Evolutionary conservation across 2,888 invertebrate genomes (phyloP).

Genomic region (Zhuqinia jingwanae): DNA sequence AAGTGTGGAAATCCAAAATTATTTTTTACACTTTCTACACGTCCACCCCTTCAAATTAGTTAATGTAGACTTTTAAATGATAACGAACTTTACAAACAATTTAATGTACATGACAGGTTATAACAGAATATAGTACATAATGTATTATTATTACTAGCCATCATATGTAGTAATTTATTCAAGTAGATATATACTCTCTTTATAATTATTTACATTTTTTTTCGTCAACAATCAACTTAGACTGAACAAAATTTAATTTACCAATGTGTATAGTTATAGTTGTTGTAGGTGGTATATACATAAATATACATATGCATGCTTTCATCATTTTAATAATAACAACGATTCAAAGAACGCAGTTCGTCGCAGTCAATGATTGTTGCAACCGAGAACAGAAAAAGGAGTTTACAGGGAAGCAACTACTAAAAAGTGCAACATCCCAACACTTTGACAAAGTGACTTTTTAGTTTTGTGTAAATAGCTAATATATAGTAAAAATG

Average conservation of each 20-base stretch:
- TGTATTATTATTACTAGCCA: not conserved
- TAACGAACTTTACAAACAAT: constrained; percentile 21
- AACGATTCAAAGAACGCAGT: constrained; percentile 62
- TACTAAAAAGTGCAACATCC: constrained; percentile 24
- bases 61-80: not conserved
- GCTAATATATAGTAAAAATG: not conserved
- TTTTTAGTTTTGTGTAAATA: no score
- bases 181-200: no score
- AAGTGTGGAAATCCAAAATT: constrained; percentile 19
- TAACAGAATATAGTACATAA: no score
- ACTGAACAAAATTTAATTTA: constrained; percentile 15
- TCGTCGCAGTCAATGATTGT: constrained; percentile 73
- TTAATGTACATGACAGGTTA: not conserved
- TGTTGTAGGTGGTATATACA: not conserved
- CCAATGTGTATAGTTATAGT: not conserved
- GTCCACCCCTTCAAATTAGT: not conserved
- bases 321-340: constrained; percentile 24
- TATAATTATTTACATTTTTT: constrained; percentile 37
- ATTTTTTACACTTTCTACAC: constrained; percentile 51
- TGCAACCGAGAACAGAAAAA: constrained; percentile 9
- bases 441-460: no score
- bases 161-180: constrained; percentile 27
- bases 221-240: constrained; percentile 23
- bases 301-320: not conserved
- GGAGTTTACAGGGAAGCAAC: constrained; percentile 50